Conservation (phyloP, 2,888 invertebrate species). For the Latrodectus elegans region DNA sequence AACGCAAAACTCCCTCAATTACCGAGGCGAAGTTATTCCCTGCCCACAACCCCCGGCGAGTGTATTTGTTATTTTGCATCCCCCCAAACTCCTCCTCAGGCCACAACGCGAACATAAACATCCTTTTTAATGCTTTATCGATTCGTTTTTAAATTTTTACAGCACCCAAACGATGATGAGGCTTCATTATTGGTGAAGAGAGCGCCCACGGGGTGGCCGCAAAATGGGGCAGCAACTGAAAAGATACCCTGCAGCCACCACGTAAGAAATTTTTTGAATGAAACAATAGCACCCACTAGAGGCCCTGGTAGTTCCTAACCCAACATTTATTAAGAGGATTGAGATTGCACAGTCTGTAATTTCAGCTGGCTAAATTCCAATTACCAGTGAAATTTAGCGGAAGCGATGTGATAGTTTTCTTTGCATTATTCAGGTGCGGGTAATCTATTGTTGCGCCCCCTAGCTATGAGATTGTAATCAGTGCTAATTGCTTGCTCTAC, state of each 20-base stretch:
- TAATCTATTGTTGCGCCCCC: conserved; percentile 26
- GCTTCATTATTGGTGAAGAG: neutral
- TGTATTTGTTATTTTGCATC: no score
- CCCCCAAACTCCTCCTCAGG: no score
- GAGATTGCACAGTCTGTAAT: conserved; percentile 37
- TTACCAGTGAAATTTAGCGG: conserved; percentile 40
- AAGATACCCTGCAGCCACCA: neutral
- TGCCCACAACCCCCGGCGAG: no score
- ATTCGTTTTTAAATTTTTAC: no score
- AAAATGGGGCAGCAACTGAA: neutral
- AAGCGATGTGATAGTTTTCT: conserved; percentile 21
- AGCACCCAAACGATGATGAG: neutral
- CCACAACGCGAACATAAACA: no score
- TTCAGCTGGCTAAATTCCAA: conserved; percentile 54
- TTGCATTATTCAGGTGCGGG: neutral
- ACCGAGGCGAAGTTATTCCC: no score
- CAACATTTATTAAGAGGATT: conserved; percentile 41
- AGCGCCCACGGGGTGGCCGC: neutral
- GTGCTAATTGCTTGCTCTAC: conserved; percentile 23
- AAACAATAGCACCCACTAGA: neutral
- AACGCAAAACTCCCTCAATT: no score
- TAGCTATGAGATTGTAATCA: conserved; percentile 24
- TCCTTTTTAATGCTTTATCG: no score
- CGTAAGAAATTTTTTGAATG: neutral
- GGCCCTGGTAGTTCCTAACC: neutral